Evolutionary conservation across 2,113 vertebrate species (phyloP).

Genomic region (Pipra filicauda): DNA sequence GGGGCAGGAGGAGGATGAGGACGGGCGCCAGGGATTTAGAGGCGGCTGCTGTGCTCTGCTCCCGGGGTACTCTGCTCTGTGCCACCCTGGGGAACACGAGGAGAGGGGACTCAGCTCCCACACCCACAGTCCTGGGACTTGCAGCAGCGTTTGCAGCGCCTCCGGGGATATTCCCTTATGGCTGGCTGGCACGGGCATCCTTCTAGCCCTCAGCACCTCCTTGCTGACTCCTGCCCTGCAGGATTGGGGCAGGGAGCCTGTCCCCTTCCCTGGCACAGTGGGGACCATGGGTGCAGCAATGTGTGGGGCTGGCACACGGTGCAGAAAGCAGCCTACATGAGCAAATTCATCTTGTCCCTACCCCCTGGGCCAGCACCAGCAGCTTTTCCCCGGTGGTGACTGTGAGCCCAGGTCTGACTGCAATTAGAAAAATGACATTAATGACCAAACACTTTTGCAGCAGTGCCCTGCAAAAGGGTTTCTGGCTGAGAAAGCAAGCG

Average conservation of each 20-base stretch:
- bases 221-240: accelerated
- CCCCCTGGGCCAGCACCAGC: neutral
- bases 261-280: too few species aligned
- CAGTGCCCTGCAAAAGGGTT: neutral
- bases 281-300: accelerated
- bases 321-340: neutral
- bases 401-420: neutral
- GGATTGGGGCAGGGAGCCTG: neutral
- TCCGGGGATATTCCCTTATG: accelerated
- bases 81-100: accelerated
- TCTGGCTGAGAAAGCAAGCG: neutral
- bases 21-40: neutral
- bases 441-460: neutral
- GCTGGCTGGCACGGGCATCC: accelerated
- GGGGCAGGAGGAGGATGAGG: neutral
- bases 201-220: neutral
- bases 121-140: neutral
- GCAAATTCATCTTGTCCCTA: neutral
- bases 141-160: neutral
- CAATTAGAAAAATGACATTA: neutral
- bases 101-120: neutral
- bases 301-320: accelerated
- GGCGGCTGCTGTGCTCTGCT: neutral
- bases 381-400: neutral
- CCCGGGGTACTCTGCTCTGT: neutral